Base-by-base conservation (phyloP, 2,797 vertebrate genomes). In the Buceros bicornis region DNA sequence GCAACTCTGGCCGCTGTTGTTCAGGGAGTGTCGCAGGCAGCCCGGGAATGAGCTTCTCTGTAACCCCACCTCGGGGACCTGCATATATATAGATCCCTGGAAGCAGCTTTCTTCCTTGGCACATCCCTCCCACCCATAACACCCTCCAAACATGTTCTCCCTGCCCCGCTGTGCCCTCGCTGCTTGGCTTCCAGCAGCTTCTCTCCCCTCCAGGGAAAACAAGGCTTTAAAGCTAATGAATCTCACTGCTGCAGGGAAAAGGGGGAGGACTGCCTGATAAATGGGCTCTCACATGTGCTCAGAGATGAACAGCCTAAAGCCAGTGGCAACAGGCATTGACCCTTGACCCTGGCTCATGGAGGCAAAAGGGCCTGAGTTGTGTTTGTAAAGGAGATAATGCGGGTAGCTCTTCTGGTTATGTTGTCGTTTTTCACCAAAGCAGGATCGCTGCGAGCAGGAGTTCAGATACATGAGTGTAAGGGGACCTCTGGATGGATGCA, bases 61-160 rank as follows among this genome's bases (percentile, higher is more conserved):
- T 87, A 86, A 92, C 92, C 78, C 84, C 92, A 92, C 89, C 90
- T 82, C 58, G 1, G 80, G 54, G 66, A 88, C 6, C 74, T 51
- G 87, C 4, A 0, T 94, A 93, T 94, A 94, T 94, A 92, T 96
- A 95, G 95, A 92, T 91, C 89, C 51, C 77, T 94, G 94, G 87
- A 92, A 93, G 69, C 47, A 81, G 47, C 79, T 91, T 90, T 66
- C 89, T 76, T 87, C 82, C 66, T 87, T 93, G 92, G 88, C 94
- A 83, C 82, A 79, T 42, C 82, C 14, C 40, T 86, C 40, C 40
- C n/a, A 14, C 70, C 62, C 15, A 0, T 72, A 86, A 79, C 31
- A 76, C 48, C 1, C 21, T 92, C 81, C 81, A 85, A 84, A 76
- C 86, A 79, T 25, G 62, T 58, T 58, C 29, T 81, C 70, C n/a